Conservation (phyloP, 2,888 invertebrate species). For the Frankliniella intonsa region DNA sequence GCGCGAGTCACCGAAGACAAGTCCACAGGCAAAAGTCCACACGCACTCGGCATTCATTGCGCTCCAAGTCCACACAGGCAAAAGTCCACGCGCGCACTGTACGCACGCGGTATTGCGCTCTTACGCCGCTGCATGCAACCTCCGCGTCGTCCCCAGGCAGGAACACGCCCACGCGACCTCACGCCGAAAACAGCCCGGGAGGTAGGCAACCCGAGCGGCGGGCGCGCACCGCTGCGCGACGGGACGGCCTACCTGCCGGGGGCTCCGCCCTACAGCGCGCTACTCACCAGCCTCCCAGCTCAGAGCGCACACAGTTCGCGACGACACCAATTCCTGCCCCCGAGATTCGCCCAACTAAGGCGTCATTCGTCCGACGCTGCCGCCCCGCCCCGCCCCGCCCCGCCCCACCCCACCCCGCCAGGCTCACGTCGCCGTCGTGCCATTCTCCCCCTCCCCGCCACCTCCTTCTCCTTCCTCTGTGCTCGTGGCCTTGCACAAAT, state of each 20-base stretch:
- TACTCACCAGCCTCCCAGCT: too few relatives aligned
- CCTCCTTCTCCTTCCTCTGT: background rate
- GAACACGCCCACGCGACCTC: too few relatives aligned
- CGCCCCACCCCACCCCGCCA: background rate
- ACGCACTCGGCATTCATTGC: too few relatives aligned
- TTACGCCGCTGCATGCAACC: too few relatives aligned
- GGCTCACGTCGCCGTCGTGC: background rate
- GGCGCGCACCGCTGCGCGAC: background rate
- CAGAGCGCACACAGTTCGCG: background rate
- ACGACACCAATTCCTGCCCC: background rate
- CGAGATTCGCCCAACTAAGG: background rate
- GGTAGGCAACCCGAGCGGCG: background rate
- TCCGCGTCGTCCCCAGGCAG: too few relatives aligned
- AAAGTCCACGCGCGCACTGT: too few relatives aligned
- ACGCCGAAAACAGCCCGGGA: too few relatives aligned
- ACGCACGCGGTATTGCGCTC: too few relatives aligned
- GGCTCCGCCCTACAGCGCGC: background rate
- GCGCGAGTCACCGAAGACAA: too few relatives aligned
- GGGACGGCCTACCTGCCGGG: background rate
- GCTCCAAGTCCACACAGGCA: too few relatives aligned
- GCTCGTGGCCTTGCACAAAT: conserved; percentile 20
- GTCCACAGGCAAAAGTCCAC: too few relatives aligned
- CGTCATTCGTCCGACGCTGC: too few relatives aligned
- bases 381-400: background rate
- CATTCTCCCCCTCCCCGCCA: background rate